Evolutionary conservation across 23 tunicate species (phyloP), one percentile per base, ranked within the genome.

Genomic region (Ascidia mentula): DNA sequence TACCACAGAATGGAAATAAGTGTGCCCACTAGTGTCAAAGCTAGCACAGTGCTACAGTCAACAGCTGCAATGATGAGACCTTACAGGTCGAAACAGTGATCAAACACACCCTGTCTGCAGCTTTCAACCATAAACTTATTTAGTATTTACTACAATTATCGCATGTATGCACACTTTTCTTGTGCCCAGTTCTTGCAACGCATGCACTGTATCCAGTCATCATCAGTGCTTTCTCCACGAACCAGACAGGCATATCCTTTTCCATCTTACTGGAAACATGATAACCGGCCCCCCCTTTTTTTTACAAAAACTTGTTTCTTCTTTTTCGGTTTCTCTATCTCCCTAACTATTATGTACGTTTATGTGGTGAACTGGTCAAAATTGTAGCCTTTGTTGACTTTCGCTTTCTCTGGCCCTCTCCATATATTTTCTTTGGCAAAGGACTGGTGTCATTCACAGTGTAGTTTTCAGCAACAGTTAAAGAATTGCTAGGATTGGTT

Each of bases 201-300:
- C 7, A 0, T 3, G 37, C 82, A 79, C 31, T 79, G 82, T 4
- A 79, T 79, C 73, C 82, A 59, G 36, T 79, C 82, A 24, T 79
- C 82, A 61, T 79, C 38, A 33, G 36, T 35, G 38, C 42, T 31
- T 37, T 33, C 73, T 32, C 82, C 82, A 79, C 82, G 33, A 46
- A 79, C 82, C 13, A 60, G 2, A 45, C 82, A 79, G n/a, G 32
- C 32, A 38, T 60, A 60, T 15, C 18, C 9, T 7, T 71, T 71
- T 71, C 9, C 3, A 71, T 34, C 75, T 34, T 6, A 28, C 31
- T 36, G 45, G 20, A 53, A 9, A 53, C 1, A 53, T 53, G 22
- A 20, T 53, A n/a, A n/a, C n/a, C n/a, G 7, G 22, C 65, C 46
- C 7, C n/a, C 8, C 28, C 37, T 74, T 74, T 36, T 28, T 53